Evolutionary conservation across 2,113 vertebrate genomes (phyloP).

Genomic region (Pteruthius melanotis): DNA sequence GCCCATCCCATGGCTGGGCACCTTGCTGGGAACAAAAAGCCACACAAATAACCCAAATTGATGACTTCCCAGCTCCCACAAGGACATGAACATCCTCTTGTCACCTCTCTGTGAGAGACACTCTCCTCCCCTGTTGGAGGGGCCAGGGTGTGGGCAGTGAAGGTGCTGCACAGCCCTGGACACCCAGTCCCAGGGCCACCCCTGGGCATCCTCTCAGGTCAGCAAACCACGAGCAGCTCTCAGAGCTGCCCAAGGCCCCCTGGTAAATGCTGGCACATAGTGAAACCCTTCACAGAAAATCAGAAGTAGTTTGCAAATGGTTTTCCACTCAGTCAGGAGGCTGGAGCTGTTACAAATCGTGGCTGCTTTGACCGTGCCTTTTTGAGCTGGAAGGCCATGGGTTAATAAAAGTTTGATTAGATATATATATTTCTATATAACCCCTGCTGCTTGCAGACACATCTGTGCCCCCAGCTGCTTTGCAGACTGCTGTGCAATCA

Average conservation of each 20-base stretch:
- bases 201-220: rapidly evolving
- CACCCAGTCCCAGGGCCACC: rapidly evolving
- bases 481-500: neutral
- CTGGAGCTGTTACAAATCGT: neutral
- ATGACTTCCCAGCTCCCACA: neutral
- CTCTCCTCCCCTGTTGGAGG: rapidly evolving
- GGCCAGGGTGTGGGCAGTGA: rapidly evolving
- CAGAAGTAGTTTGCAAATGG: neutral
- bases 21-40: neutral
- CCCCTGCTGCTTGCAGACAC: neutral
- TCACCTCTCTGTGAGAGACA: neutral
- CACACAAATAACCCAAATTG: rapidly evolving
- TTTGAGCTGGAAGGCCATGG: neutral
- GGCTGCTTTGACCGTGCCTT: neutral
- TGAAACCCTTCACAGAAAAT: neutral
- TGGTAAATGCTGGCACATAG: rapidly evolving
- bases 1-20: rapidly evolving
- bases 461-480: neutral
- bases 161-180: neutral
- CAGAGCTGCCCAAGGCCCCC: neutral
- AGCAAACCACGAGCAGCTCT: neutral
- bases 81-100: neutral
- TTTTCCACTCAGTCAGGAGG: neutral
- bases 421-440: slow-evolving; percentile 5
- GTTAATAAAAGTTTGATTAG: slow-evolving; percentile 42